Evolutionary conservation across 2,888 invertebrate genomes (phyloP).

Genomic region (Erebia epiphron): DNA sequence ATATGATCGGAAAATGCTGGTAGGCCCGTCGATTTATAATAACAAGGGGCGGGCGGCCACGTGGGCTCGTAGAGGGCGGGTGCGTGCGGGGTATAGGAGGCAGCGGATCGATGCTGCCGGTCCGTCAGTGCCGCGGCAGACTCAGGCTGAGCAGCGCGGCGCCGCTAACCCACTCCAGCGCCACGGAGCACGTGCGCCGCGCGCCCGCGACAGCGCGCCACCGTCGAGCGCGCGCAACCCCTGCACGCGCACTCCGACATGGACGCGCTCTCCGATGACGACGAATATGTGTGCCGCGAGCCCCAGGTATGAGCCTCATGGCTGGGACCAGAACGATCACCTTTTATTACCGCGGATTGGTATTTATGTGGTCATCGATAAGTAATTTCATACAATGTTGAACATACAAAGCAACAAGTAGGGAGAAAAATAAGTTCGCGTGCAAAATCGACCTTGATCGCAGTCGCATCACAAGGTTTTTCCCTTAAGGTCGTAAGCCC

Average conservation of each 20-base stretch:
- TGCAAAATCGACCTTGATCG: conserved; percentile 67
- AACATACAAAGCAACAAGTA: conserved; percentile 69
- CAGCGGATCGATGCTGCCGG: conserved; percentile 65
- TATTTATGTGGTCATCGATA: conserved; percentile 17
- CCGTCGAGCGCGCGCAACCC: conserved; percentile 65
- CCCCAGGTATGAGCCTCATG: conserved; percentile 65
- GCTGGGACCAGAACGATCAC: conserved; percentile 32
- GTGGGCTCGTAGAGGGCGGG: conserved; percentile 48
- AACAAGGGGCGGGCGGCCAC: conserved; percentile 43
- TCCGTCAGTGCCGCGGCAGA: conserved; percentile 71
- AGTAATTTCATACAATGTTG: conserved; percentile 20
- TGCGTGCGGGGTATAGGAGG: conserved; percentile 55
- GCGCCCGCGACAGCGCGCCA: conserved; percentile 71
- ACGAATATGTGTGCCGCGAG: conserved; percentile 74
- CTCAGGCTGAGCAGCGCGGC: conserved; percentile 77
- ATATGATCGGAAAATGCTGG: conserved; percentile 8
- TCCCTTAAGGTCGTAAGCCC: conserved; percentile 12
- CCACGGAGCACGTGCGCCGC: conserved; percentile 70
- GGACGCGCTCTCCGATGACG: conserved; percentile 81
- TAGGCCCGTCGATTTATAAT: conserved; percentile 13
- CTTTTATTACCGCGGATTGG: conserved; percentile 16
- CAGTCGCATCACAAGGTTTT: conserved; percentile 58
- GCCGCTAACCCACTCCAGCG: conserved; percentile 63
- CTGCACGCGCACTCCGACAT: conserved; percentile 59
- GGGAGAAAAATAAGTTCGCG: conserved; percentile 39